Evolutionary conservation across 2,888 invertebrate genomes (phyloP), one percentile per base, ranked within the genome.

Genomic region (Athalia rosae): DNA sequence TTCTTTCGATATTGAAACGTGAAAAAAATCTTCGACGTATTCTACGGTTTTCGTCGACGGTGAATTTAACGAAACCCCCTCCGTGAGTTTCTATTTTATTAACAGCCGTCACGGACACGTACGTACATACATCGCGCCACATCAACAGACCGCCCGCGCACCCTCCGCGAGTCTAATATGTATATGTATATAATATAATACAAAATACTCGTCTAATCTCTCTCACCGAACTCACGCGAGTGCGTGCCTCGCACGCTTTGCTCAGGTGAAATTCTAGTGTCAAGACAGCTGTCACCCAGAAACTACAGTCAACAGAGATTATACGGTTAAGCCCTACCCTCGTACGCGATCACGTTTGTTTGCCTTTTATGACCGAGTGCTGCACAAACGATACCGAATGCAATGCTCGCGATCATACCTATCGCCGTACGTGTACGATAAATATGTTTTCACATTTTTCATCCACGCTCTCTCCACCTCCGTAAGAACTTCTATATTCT

Each of bases 191-290:
- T 50, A 50, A 50, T 11, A 50, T 11, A 50, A 3, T 7, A 11
- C 53, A n/a, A 53, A 11, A 53, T 11, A n/a, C 53, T 9, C 53
- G 6, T 53, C 6, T 53, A n/a, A 11, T 11, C 9, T 53, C 53
- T 4, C 53, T 11, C n/a, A 53, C 28, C 53, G 4, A 9, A n/a
- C 7, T n/a, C 4, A 7, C 53, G 9, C 53, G 53, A 53, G 3
- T 53, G 53, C n/a, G 53, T 53, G n/a, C 9, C 53, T 53, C 53
- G 53, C 53, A 7, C 53, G 53, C 53, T 6, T 53, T 53, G 53
- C 53, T 53, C 53, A 7, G 53, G n/a, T 53, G 53, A 53, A 53
- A 53, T 53, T 53, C 53, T 53, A 53, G 53, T 53, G n/a, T 53
- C 53, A 53, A 53, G 53, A 53, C 53, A 53, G 53, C 53, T 53